These are phyloP conservation scores for Brienomyrus brachyistius DNA, from an alignment of 2,113 vertebrate species.

Conservation along the genomic window DNA sequence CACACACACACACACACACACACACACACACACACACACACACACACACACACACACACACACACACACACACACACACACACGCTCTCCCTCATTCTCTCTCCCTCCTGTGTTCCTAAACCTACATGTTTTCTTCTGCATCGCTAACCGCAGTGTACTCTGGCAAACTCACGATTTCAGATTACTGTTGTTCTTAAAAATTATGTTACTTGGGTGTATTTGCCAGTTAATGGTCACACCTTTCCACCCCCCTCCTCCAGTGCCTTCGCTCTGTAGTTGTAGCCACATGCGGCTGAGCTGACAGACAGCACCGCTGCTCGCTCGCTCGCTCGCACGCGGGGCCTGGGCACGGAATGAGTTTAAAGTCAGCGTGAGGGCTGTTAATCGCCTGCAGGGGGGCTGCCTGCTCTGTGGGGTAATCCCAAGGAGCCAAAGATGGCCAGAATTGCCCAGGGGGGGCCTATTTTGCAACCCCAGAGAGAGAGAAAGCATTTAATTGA, in stretches of 20 bases:
- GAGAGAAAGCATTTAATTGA: not conserved
- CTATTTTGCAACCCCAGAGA: not conserved
- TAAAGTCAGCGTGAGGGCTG: slow-evolving; percentile 2
- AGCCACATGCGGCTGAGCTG: not conserved
- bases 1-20: not conserved
- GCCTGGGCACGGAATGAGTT: slow-evolving; percentile 10
- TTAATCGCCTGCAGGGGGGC: slow-evolving; percentile 33
- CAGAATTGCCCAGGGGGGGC: not conserved
- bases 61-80: not conserved
- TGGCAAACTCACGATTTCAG: not conserved
- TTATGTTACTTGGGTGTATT: not conserved
- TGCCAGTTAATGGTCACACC: slow-evolving; percentile 15
- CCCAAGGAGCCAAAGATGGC: not conserved
- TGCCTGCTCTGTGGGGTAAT: slow-evolving; percentile 14
- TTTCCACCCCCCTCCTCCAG: not conserved
- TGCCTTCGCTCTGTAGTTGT: not conserved
- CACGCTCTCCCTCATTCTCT: not conserved
- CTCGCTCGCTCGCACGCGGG: not conserved
- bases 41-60: not conserved
- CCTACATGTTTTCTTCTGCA: not conserved
- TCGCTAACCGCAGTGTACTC: not conserved
- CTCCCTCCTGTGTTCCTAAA: not conserved
- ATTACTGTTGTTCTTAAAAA: not conserved
- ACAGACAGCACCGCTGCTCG: not conserved
- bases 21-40: not conserved